Conservation (phyloP, 2,888 invertebrate genomes). For the Eristalis tenax region DNA sequence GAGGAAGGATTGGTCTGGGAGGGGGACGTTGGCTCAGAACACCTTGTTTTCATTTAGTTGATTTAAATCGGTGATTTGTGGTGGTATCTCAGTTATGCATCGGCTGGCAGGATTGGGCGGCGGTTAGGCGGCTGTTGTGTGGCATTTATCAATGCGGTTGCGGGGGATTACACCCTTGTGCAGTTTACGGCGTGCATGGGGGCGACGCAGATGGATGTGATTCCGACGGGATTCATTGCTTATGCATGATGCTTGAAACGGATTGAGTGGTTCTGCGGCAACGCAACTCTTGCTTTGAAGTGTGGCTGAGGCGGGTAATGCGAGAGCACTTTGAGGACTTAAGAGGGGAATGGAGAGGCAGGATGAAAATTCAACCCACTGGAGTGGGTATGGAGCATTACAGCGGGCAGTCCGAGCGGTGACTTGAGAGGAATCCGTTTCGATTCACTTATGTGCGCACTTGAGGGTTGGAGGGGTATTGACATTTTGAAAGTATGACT, state of each 20-base stretch:
- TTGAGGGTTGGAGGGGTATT: no score
- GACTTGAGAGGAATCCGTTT: no score
- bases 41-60: constrained; percentile 70
- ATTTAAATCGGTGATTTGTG: constrained; percentile 69
- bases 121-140: neutral
- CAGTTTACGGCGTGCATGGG: neutral
- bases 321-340: neutral
- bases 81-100: constrained; percentile 63
- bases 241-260: neutral
- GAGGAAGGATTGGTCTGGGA: no score
- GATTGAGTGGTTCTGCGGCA: neutral
- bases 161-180: neutral
- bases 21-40: neutral
- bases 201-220: neutral
- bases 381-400: no score
- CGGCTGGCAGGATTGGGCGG: neutral
- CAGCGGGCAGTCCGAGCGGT: no score
- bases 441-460: no score
- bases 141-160: constrained; percentile 49
- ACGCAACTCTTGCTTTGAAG: neutral
- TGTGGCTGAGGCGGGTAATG: neutral
- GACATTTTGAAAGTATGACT: no score
- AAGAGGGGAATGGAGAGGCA: neutral
- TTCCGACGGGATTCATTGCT: neutral
- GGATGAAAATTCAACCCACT: neutral